Evolutionary conservation across 2,113 vertebrate species (phyloP).

Genomic region (Notarius lentiginosus): DNA sequence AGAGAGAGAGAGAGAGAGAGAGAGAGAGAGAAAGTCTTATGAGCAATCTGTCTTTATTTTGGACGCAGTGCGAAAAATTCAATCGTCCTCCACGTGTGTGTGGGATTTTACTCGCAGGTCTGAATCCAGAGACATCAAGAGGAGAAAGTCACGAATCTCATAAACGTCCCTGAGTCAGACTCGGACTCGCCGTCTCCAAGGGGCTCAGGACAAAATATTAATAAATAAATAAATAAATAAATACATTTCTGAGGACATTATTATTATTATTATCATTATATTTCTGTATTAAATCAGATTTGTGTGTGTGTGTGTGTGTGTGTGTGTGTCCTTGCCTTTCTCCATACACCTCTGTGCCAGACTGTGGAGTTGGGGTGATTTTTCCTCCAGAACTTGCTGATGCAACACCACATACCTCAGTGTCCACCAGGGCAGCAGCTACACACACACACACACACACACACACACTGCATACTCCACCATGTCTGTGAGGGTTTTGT

Average conservation of each 20-base stretch:
- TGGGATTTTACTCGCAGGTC: not conserved
- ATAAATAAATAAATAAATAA: no score
- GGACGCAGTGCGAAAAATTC: not conserved
- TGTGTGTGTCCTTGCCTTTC: slow-evolving; percentile 71
- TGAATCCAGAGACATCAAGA: not conserved
- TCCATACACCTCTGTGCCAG: slow-evolving; percentile 76
- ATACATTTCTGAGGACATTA: no score
- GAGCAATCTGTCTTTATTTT: not conserved
- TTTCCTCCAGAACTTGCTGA: slow-evolving; percentile 89
- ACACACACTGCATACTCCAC: not conserved
- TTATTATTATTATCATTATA: no score
- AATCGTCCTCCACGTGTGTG: not conserved
- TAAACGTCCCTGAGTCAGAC: not conserved
- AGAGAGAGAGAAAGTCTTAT: no score
- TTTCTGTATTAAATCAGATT: not conserved
- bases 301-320: slow-evolving; percentile 6
- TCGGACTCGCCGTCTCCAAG: no score
- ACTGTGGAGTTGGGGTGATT: slow-evolving; percentile 80
- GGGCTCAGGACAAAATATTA: no score
- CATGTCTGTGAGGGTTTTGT: not conserved
- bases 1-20: no score
- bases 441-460: slow-evolving; percentile 35
- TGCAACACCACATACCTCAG: slow-evolving; percentile 84
- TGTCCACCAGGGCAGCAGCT: slow-evolving; percentile 92
- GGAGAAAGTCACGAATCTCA: not conserved